Base-by-base conservation (phyloP, 1,140 invertebrate genomes). In the Camponotus pennsylvanicus region DNA sequence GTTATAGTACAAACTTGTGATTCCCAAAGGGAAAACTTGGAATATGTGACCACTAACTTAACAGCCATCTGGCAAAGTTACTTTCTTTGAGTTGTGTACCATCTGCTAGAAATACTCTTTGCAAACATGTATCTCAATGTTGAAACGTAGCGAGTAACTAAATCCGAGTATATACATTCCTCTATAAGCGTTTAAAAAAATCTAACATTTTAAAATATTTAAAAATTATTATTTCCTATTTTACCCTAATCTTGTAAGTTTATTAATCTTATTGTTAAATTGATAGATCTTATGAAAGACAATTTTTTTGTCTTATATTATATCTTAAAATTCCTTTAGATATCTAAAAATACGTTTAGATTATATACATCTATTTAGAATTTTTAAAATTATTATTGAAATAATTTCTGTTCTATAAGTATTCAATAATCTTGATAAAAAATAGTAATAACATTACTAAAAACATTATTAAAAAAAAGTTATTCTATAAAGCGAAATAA, bases 1-100 rank as follows among this genome's bases (percentile, higher is more conserved):
- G 40, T 18, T 15, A 70, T 34, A 70, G 37, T 32, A 49, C 66
- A 61, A 82, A 82, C 79, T 82, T 82, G 49, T 52, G 79, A 82
- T 82, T 82, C 55, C 55, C 67, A 4, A 73, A 61, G 67, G 67
- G 8, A 69, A 73, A 82, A 82, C 79, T 82, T 82, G 67, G 27
- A 34, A 61, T 67, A 18, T 82, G 59, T 82, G 79, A 82, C 79
- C 79, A 82, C 55, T 49, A 82, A 82, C 79, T 82, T 82, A 73
- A 73, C 79, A 59, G 55, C 40, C 40, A 82, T 82, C 78, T 59
- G 27, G 49, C 37, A 11, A 73, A 82, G 67, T 82, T 82, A 73
- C 79, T 73, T 73, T 73, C 67, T 73, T 34, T 27, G 40, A 82
- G 52, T 82, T 82, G 21, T 82, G 21, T 73, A 61, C 70, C 67